phyloP scores from a whole-genome alignment of 1,140 invertebrate species.

The Dufourea novaeangliae region DNA sequence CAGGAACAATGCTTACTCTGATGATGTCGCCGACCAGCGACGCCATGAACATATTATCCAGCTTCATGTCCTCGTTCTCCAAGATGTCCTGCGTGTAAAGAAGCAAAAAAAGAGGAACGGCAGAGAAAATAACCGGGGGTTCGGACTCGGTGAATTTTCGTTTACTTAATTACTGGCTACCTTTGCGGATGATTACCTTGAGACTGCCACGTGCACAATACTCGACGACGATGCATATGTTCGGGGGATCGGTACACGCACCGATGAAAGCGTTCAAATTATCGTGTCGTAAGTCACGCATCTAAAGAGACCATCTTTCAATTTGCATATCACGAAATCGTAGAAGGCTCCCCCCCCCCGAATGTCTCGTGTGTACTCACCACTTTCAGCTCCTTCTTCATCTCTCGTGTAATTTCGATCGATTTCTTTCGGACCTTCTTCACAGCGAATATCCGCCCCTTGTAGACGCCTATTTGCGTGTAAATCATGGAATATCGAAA shows the following conservation, averaged over 20 bases:
- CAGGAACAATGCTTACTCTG: constrained; percentile 84
- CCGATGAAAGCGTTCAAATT: constrained; percentile 97
- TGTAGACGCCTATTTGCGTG: constrained; percentile 94
- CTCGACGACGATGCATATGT: constrained; percentile 94
- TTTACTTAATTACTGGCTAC: constrained; percentile 9
- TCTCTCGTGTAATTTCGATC: constrained; percentile 93
- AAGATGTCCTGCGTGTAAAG: constrained; percentile 89
- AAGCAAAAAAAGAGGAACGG: no score
- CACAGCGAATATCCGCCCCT: constrained; percentile 92
- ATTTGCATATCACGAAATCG: not conserved
- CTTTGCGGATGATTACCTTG: constrained; percentile 83
- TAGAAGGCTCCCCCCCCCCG: not conserved
- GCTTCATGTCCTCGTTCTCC: constrained; percentile 93
- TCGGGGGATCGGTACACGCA: constrained; percentile 94
- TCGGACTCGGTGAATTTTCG: not conserved
- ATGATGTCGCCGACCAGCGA: constrained; percentile 94
- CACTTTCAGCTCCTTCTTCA: constrained; percentile 97
- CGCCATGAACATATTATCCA: constrained; percentile 96
- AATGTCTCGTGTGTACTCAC: constrained; percentile 79
- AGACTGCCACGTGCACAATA: constrained; percentile 95
- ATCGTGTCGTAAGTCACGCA: constrained; percentile 94
- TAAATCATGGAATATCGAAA: constrained; percentile 93
- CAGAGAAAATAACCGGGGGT: not conserved
- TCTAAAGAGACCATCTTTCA: constrained; percentile 82
- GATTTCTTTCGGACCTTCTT: constrained; percentile 92